Evolutionary conservation across 2,113 vertebrate species (phyloP).

Genomic region (Drymodes brunneopygia): DNA sequence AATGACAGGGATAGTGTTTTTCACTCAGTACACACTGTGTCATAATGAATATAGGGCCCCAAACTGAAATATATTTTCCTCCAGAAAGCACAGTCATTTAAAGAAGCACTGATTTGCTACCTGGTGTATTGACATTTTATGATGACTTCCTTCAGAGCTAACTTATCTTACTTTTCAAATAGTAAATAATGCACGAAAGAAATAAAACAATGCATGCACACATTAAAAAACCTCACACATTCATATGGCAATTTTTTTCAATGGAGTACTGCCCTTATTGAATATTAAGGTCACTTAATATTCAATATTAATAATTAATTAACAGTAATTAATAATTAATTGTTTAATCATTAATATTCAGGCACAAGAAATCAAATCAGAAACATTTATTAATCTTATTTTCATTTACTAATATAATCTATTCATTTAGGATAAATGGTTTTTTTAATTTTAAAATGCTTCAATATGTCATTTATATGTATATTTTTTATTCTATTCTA

Average conservation of each 20-base stretch:
- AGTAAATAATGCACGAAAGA: conserved; percentile 54
- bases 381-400: conserved; percentile 12
- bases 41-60: conserved; percentile 58
- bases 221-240: background rate
- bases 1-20: conserved; percentile 61
- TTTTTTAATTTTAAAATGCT: background rate
- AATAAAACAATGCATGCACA: background rate
- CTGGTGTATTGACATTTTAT: conserved; percentile 46
- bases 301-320: too few relatives aligned
- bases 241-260: background rate
- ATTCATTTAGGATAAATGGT: background rate
- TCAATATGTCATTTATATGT: background rate
- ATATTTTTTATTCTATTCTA: background rate
- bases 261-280: background rate
- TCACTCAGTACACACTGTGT: conserved; percentile 27
- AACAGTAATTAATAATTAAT: too few relatives aligned
- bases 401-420: background rate
- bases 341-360: too few relatives aligned
- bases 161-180: conserved; percentile 29
- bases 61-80: conserved; percentile 61
- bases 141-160: conserved; percentile 16
- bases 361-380: background rate
- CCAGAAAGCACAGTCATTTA: conserved; percentile 40
- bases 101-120: conserved; percentile 61
- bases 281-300: background rate